Base-by-base conservation (phyloP, 1,140 invertebrate species). In the Danaus plexippus region DNA sequence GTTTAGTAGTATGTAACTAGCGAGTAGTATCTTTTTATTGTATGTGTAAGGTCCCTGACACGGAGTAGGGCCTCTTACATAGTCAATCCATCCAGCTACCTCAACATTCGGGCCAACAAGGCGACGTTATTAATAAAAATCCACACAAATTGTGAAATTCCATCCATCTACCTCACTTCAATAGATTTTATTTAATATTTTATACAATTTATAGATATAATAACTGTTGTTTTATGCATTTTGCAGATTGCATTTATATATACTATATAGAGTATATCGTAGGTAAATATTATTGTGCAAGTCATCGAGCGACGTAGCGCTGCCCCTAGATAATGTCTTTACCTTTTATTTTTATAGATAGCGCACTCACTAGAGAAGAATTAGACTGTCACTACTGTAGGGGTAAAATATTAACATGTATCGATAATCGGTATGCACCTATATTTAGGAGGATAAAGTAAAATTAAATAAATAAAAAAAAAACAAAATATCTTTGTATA, bases 131-230 rank as follows among this genome's bases (percentile, higher is more conserved):
- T 63, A 71, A 74, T 69, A 78, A 75, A 72, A 80, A 86, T 87
- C 84, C 85, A 87, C 81, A 86, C 80, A 85, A 88, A 88, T 86
- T 87, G 81, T 88, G 84, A 87, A 87, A 88, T 88, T 88, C 87
- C 87, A 88, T 88, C 87, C 87, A 88, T 87, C 87, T 88, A 88
- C 87, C 87, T 88, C 87, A 88, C 83, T 87, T 87, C 84, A 87
- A 86, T 87, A 87, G 85, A 86, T 87, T 84, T 86, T 85, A 87
- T 87, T 87, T 87, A 84, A 87, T 87, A 85, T 87, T 87, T 87
- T 87, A 87, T 87, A 87, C 81, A 85, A 87, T 87, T 85, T 87
- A 87, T 87, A 87, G 84, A 79, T 87, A 82, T 84, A 81, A 79
- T 82, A 80, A 83, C 75, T 87, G 79, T 85, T 87, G 78, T 85